Conservation (phyloP, 2,888 invertebrate genomes). For the Physocephala rufipes region DNA sequence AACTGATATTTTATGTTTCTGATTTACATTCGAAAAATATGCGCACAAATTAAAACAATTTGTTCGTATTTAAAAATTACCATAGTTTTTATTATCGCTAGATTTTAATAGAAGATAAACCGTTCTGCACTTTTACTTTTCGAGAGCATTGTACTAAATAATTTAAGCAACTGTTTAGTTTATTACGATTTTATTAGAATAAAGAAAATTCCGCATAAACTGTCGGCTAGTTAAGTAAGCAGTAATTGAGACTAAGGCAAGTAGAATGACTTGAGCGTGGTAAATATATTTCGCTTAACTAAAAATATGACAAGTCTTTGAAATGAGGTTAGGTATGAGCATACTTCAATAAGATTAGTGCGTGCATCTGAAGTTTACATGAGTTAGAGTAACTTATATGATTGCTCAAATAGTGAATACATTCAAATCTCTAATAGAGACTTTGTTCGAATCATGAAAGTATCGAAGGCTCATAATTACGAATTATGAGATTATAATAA, state of each 20-base stretch:
- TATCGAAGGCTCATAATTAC: too few species aligned
- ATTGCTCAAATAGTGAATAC: too few species aligned
- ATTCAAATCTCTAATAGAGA: too few species aligned
- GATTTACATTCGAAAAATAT: not conserved
- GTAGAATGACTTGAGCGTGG: not conserved
- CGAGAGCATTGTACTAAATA: not conserved
- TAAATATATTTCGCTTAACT: too few species aligned
- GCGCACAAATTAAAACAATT: not conserved
- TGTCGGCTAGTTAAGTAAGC: not conserved
- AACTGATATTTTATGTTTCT: not conserved
- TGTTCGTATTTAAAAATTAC: not conserved
- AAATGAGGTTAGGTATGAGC: too few species aligned
- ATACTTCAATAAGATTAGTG: too few species aligned
- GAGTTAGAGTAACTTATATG: too few species aligned
- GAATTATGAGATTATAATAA: too few species aligned
- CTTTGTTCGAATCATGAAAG: too few species aligned
- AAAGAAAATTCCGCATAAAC: not conserved
- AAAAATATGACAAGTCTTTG: too few species aligned
- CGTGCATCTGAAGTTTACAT: too few species aligned
- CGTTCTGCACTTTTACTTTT: not conserved
- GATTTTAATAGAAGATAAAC: not conserved
- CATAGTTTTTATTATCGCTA: not conserved
- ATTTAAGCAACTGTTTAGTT: not conserved
- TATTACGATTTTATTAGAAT: not conserved
- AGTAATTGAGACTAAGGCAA: too few species aligned